A percentile compares a stretch with the other conserved stretches of the same genome.
These are phyloP conservation scores for Sinosuthora webbiana DNA, from an alignment of 2,113 vertebrate species.

Conservation along the genomic window DNA sequence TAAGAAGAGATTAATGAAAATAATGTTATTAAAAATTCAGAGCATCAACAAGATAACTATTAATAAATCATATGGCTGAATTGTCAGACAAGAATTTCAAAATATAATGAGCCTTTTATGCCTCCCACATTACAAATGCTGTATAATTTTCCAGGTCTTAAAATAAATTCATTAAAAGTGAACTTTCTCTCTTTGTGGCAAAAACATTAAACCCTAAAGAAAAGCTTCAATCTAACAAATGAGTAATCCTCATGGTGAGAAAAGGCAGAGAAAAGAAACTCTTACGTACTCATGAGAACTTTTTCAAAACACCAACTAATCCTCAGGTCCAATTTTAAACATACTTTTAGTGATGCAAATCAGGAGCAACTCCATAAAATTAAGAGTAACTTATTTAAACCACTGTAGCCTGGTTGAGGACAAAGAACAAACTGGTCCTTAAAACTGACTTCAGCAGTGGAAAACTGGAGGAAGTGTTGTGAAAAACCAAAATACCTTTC, in stretches of 20 bases:
- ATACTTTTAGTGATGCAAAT: conserved; percentile 42
- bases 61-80: conserved; percentile 75
- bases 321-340: conserved; percentile 21
- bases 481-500: neutral
- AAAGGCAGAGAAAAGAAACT: conserved; percentile 16
- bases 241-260: conserved; percentile 4
- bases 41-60: conserved; percentile 73
- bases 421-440: neutral
- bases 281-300: neutral
- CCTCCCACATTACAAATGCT: conserved; percentile 64
- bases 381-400: conserved; percentile 40
- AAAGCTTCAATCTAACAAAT: conserved; percentile 46
- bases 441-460: neutral
- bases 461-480: neutral
- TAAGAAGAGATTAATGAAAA: conserved; percentile 73
- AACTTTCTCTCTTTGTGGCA: conserved; percentile 62
- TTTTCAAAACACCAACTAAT: conserved; percentile 32
- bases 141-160: conserved; percentile 58
- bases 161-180: conserved; percentile 64
- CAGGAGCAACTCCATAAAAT: neutral
- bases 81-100: conserved; percentile 73
- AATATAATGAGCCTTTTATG: conserved; percentile 70
- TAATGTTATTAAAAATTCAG: conserved; percentile 74
- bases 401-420: neutral
- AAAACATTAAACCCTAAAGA: conserved; percentile 50